A percentile compares a stretch with the other conserved stretches of the same genome.
phyloP scores from a whole-genome alignment of 2,113 vertebrate species.

The Daubentonia madagascariensis region DNA sequence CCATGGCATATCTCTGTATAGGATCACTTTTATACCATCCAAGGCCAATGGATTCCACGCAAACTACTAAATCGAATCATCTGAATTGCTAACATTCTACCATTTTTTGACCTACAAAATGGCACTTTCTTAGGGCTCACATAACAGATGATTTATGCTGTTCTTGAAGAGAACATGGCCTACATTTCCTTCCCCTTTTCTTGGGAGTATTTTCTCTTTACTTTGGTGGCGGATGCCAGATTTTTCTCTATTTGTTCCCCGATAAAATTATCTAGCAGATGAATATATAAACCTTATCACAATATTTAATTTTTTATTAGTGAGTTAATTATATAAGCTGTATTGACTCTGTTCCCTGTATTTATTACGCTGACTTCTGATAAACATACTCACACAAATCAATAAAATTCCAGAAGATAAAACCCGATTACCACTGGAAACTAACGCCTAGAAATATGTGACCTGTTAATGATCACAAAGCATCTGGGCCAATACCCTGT shows the following conservation, averaged over 20 bases:
- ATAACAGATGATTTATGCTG: background rate
- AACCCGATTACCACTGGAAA: background rate
- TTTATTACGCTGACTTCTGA: background rate
- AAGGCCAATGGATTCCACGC: background rate
- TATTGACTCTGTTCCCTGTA: background rate
- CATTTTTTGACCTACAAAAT: background rate
- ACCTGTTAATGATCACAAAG: background rate
- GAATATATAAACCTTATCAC: background rate
- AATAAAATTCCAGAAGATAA: background rate
- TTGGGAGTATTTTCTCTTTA: background rate
- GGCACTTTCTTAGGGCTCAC: background rate
- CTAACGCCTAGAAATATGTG: background rate
- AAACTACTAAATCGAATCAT: background rate
- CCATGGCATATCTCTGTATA: background rate
- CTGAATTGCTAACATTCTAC: background rate
- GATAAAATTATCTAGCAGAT: background rate
- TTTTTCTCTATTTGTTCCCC: background rate
- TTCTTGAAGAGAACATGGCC: background rate
- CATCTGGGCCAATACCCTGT: background rate
- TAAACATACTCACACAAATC: background rate
- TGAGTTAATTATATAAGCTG: background rate
- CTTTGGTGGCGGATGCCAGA: background rate
- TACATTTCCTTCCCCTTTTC: background rate
- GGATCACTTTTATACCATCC: background rate
- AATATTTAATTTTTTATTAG: background rate